Conservation (phyloP, 2,888 invertebrate species). For the Aromia moschata region DNA sequence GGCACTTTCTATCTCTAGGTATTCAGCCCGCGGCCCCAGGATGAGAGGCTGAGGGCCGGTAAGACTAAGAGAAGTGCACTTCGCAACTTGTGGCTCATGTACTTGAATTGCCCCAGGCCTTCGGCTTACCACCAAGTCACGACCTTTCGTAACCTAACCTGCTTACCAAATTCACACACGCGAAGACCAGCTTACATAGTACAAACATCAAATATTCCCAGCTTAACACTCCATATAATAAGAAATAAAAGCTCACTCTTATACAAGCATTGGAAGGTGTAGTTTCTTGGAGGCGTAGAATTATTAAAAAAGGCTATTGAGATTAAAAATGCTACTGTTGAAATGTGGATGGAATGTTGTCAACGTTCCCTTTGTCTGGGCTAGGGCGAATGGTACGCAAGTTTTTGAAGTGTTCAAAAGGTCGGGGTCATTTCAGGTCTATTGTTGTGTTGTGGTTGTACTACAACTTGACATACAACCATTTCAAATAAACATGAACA, state of each 20-base stretch:
- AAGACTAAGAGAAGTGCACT: slow-evolving; percentile 47
- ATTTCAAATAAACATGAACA: no score
- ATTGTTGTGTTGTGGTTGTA: no score
- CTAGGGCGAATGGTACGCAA: no score
- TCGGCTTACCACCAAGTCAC: slow-evolving; percentile 58
- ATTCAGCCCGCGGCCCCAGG: slow-evolving; percentile 37
- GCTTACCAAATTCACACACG: slow-evolving; percentile 57
- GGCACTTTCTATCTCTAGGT: slow-evolving; percentile 47
- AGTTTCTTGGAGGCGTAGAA: no score
- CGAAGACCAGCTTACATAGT: slow-evolving; percentile 51
- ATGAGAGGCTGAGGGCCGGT: slow-evolving; percentile 30
- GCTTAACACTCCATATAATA: slow-evolving; percentile 1
- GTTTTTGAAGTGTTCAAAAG: no score
- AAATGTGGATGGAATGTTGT: no score
- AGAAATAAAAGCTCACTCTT: slow-evolving; percentile 15
- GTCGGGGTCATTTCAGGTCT: no score
- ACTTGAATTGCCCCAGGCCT: slow-evolving; percentile 51
- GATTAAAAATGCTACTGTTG: no score
- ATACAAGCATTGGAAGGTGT: no score
- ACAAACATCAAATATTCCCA: slow-evolving; percentile 42
- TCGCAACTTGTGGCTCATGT: slow-evolving; percentile 52
- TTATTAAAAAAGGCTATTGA: no score
- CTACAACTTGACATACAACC: no score
- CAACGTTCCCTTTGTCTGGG: no score
- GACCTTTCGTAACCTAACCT: slow-evolving; percentile 60